A percentile compares a stretch with the other conserved stretches of the same genome.
Conservation (phyloP, 2,888 invertebrate species). For the Drosophila fulvimacula region DNA sequence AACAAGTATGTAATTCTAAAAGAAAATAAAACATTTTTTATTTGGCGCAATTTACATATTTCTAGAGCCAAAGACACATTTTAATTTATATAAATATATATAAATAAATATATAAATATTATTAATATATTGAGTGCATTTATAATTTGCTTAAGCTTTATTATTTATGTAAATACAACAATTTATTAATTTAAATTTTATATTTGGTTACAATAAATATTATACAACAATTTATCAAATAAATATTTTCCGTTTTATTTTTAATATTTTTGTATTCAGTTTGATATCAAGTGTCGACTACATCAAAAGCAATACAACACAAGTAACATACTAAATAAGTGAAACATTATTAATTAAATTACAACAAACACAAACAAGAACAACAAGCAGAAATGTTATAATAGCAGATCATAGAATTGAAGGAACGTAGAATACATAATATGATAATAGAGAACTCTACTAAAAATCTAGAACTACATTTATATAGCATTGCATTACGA, state of each 20-base stretch:
- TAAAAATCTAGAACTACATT: constrained; percentile 46
- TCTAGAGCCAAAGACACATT: constrained; percentile 67
- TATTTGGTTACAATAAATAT: constrained; percentile 36
- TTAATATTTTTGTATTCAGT: neutral
- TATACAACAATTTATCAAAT: neutral
- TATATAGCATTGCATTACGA: constrained; percentile 51
- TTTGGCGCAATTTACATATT: constrained; percentile 41
- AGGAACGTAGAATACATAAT: constrained; percentile 30
- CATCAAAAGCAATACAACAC: constrained; percentile 68
- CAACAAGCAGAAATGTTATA: constrained; percentile 14
- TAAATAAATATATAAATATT: constrained; percentile 14
- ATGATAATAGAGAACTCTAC: constrained; percentile 44
- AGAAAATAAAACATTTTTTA: constrained; percentile 9
- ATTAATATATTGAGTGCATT: constrained; percentile 32
- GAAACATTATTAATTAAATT: constrained; percentile 15
- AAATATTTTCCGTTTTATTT: neutral
- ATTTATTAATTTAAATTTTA: constrained; percentile 26
- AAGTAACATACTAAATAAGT: constrained; percentile 46
- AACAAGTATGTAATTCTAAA: constrained; percentile 22
- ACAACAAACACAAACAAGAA: constrained; percentile 19
- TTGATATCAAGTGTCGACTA: constrained; percentile 48
- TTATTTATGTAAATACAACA: constrained; percentile 46
- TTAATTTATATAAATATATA: constrained; percentile 34
- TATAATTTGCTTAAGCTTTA: constrained; percentile 22
- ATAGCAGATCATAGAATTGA: constrained; percentile 17